phyloP scores from a whole-genome alignment of 30 jellyfish, hydroid and myxozoan species.

The Cassiopea andromeda region DNA sequence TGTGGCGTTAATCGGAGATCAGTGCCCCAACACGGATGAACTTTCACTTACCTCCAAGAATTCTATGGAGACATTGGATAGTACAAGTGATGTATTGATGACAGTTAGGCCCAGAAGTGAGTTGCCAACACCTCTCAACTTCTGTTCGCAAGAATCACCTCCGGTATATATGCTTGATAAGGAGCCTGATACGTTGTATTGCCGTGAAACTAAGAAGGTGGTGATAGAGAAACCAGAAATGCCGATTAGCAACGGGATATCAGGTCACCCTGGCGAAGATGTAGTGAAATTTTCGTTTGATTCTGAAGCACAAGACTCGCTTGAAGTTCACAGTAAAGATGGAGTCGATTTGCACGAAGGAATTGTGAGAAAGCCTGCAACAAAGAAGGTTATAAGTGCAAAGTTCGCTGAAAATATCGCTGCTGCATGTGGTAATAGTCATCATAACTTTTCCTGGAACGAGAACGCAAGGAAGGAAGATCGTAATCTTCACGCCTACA shows the following conservation, averaged over 20 bases:
- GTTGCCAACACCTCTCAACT: not conserved
- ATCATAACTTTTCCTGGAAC: slow-evolving; percentile 43
- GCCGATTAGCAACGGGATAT: not conserved
- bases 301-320: no score
- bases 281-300: not conserved
- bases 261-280: not conserved
- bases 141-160: not conserved
- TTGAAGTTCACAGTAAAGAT: no score
- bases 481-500: no score
- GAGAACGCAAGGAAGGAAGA: not conserved
- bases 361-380: not conserved
- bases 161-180: not conserved
- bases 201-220: not conserved
- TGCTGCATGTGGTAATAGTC: slow-evolving; percentile 77
- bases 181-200: not conserved
- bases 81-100: not conserved
- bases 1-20: not conserved
- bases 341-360: not conserved
- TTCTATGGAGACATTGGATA: not conserved
- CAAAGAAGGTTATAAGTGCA: slow-evolving; percentile 48
- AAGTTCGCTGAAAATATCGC: slow-evolving; percentile 75
- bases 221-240: not conserved
- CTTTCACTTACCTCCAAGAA: not conserved
- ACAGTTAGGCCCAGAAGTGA: not conserved
- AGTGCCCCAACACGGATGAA: not conserved